phyloP scores from a whole-genome alignment of 2,888 invertebrate genomes.

The Myopa tessellatipennis region DNA sequence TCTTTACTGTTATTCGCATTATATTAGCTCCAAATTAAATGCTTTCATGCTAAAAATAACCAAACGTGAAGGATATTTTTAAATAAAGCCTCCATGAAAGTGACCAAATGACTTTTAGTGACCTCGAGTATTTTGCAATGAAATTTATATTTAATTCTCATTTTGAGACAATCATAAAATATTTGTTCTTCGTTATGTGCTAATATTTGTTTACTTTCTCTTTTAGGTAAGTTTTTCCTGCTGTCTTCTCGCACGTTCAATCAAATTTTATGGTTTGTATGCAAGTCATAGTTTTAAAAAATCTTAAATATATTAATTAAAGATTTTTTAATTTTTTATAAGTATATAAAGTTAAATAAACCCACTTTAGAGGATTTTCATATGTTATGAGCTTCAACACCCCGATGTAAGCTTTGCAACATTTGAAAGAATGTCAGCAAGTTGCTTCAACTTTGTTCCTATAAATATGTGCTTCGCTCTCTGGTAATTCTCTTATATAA shows the following conservation, averaged over 20 bases:
- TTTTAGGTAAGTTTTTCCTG: background rate
- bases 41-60: conserved; percentile 9
- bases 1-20: background rate
- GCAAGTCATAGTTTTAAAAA: background rate
- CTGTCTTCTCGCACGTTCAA: background rate
- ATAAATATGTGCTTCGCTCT: too few relatives aligned
- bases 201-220: background rate
- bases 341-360: too few relatives aligned
- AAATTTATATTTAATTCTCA: background rate
- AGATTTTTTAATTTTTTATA: background rate
- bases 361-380: background rate
- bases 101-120: background rate
- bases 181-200: background rate
- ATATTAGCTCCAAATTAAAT: background rate
- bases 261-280: background rate
- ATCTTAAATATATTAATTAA: background rate
- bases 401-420: background rate
- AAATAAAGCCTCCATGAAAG: background rate
- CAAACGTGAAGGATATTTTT: background rate
- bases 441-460: background rate
- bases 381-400: background rate
- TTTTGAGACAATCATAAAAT: background rate
- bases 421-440: background rate
- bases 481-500: too few relatives aligned
- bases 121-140: background rate